Evolutionary conservation across 92 coral and sea anemone genomes (phyloP), one percentile per base, ranked within the genome.

Genomic region (Virgularia gustaviana): DNA sequence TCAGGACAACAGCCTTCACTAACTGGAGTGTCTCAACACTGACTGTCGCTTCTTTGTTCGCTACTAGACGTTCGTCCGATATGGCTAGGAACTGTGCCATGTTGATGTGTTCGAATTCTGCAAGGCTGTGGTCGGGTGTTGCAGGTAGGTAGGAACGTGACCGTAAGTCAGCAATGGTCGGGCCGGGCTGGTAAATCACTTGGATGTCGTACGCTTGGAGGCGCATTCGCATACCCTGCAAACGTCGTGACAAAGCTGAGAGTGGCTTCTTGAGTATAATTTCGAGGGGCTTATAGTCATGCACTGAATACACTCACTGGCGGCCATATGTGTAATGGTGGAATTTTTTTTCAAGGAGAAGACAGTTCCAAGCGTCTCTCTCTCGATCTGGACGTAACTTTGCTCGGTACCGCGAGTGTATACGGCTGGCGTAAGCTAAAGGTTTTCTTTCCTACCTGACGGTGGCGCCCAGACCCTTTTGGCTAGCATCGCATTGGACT

Each of bases 211-310:
- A 58, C 5, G 65, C 53, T 41, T 74, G 79, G 0, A 74, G 42
- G 0, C 71, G 57, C 79, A 36, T 75, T 65, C 66, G 27, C 79
- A 75, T 75, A 60, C 79, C 79, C 47, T 75, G 79, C 22, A 75
- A 31, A 3, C 56, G 79, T 27, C 79, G 70, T 20, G 79, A 70
- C n/a, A 39, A 41, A 31, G 33, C 47, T n/a, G 70, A 55, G 27
- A 57, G 34, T 28, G 79, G 79, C 22, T 56, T 57, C 52, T 57
- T 57, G 24, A 73, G 34, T 22, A 73, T 73, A 31, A 24, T 56
- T 51, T 57, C 68, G 28, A 73, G 70, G 28, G 79, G 79, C 70
- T 56, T 73, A 47, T 73, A 70, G 55, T 73, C n/a, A n/a, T n/a
- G n/a, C 36, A 12, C 64, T 57, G 39, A 57, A 10, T 10, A 57